Evolutionary conservation across 2,113 vertebrate species (phyloP).

Genomic region (Jaculus jaculus): DNA sequence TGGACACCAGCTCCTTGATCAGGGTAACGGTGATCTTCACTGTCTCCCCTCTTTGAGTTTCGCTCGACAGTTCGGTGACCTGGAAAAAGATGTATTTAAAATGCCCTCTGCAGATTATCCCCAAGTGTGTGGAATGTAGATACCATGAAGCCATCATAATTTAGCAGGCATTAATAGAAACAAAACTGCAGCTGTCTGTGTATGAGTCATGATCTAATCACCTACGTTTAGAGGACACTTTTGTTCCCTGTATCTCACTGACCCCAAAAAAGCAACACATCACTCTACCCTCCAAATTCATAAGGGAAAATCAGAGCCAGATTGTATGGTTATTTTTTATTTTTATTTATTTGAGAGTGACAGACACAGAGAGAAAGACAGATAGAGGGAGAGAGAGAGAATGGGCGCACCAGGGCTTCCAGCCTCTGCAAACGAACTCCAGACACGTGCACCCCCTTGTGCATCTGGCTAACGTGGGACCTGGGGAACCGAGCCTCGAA

Average conservation of each 20-base stretch:
- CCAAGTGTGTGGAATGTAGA: not conserved
- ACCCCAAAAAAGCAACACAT: not conserved
- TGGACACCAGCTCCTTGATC: slow-evolving; percentile 62
- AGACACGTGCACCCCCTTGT: too few relatives aligned
- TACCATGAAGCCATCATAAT: not conserved
- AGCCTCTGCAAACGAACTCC: too few relatives aligned
- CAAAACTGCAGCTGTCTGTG: not conserved
- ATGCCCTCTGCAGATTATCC: not conserved
- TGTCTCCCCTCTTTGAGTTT: slow-evolving; percentile 69
- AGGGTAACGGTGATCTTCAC: slow-evolving; percentile 80
- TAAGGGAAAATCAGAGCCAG: not conserved
- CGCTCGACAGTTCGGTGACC: slow-evolving; percentile 78
- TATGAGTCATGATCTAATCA: not conserved
- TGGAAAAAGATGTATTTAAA: slow-evolving; percentile 36
- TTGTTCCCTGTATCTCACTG: not conserved
- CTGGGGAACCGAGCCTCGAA: too few relatives aligned
- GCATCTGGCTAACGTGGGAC: too few relatives aligned
- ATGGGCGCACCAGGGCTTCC: too few relatives aligned
- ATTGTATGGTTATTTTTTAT: not conserved
- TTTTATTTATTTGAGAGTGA: too few relatives aligned
- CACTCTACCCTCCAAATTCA: not conserved
- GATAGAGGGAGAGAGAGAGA: too few relatives aligned
- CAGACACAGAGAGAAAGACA: too few relatives aligned
- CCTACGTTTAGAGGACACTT: not conserved
- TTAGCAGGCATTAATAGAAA: not conserved